Conservation (phyloP, 2,888 invertebrate genomes). For the Oscheius onirici region DNA sequence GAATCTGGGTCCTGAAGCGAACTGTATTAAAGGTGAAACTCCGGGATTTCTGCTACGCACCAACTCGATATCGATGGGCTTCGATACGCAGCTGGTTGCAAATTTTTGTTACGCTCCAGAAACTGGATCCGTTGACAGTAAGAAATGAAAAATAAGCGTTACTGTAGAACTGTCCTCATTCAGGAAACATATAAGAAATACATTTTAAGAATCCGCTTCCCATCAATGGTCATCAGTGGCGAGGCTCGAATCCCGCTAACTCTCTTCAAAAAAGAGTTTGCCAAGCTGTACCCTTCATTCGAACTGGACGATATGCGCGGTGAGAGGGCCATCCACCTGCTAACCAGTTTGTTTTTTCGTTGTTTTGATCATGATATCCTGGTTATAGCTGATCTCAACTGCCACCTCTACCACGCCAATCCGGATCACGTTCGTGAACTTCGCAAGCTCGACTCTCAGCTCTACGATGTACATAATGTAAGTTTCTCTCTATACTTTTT, state of each 20-base stretch:
- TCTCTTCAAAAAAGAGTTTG: background rate
- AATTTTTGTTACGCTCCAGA: background rate
- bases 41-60: too few species aligned
- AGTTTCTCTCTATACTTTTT: background rate
- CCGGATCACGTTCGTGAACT: background rate
- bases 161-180: background rate
- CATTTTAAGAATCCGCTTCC: conserved; percentile 8
- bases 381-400: background rate
- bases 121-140: background rate
- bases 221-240: conserved; percentile 20
- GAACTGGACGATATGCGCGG: background rate
- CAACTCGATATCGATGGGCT: background rate
- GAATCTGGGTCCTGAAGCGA: too few species aligned
- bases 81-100: too few species aligned
- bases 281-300: background rate
- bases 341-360: background rate
- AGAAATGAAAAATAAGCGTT: background rate
- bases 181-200: background rate
- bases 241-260: conserved; percentile 13
- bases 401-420: background rate
- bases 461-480: background rate
- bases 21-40: too few species aligned
- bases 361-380: background rate
- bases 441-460: background rate
- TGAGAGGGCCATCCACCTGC: background rate